Conservation (phyloP, 1,140 invertebrate genomes). For the Homalodisca vitripennis region DNA sequence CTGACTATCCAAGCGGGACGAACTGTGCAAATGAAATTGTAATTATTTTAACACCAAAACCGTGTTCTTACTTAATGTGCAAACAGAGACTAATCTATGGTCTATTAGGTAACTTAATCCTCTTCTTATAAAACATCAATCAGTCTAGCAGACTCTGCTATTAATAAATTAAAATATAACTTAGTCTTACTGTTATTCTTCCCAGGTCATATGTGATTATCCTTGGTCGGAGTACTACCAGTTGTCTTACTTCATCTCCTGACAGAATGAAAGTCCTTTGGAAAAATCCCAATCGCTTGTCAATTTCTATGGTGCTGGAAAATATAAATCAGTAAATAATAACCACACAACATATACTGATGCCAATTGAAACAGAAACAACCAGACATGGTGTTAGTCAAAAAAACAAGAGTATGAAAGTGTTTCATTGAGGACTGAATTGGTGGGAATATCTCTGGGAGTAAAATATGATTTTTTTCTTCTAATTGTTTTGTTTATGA, state of each 20-base stretch:
- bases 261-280: conserved; percentile 73
- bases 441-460: background rate
- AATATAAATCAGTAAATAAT: background rate
- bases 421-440: no score
- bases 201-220: conserved; percentile 76
- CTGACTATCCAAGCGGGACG: no score
- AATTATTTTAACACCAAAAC: no score
- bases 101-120: no score
- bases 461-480: background rate
- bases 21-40: no score
- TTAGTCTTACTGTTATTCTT: conserved; percentile 38
- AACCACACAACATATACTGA: background rate
- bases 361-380: background rate
- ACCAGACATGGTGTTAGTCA: background rate
- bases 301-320: conserved; percentile 68
- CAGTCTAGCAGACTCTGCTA: background rate
- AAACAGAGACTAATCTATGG: no score
- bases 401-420: background rate
- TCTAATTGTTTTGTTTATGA: background rate
- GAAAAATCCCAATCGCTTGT: conserved; percentile 77
- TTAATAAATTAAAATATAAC: background rate
- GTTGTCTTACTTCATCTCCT: conserved; percentile 67
- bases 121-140: background rate
- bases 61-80: no score
- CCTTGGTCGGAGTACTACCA: conserved; percentile 68